Evolutionary conservation across 2,797 vertebrate species (phyloP), one percentile per base, ranked within the genome.

Genomic region (Lepus townsendii): DNA sequence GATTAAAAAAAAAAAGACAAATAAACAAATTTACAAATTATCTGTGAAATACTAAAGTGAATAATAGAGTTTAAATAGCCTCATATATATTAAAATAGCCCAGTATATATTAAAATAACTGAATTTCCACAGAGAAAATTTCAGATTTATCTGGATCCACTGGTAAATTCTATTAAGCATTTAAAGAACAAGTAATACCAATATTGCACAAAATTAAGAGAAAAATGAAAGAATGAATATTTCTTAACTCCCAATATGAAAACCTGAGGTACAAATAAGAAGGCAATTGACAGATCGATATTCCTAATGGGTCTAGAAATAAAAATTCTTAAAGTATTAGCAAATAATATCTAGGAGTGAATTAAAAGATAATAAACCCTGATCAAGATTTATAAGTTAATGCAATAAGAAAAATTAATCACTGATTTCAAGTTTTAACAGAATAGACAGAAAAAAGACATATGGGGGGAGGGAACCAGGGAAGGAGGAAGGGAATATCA

Each of bases 301-400:
- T n/a, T 22, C 27, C 19, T 75, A 24, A 85, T 69, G 16, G 38
- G n/a, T 47, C 60, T 27, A 75, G 32, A 68, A 77, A 63, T 19
- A 92, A 83, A 93, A 77, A 54, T 60, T 79, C 12, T 91, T 32
- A 82, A 93, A 92, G 66, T 20, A 79, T 66, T 86, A 87, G 10
- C 62, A 78, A 83, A 75, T 38, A 27, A 42, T 52, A 85, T n/a
- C 22, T 20, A 57, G 14, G 91, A 94, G 19, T 76, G 71, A 94
- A 90, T 50, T 69, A 83, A 90, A 66, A 77, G 32, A 82, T 27
- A 75, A 50, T 20, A 92, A 50, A 60, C 54, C 2, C 42, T 88
- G n/a, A 47, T 30, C 57, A 86, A 91, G n/a, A 68, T 38, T 82
- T 83, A 83, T 78, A 93, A 80, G 19, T 32, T 82, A 83, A 72